A percentile compares a stretch with the other conserved stretches of the same genome.
These are phyloP conservation scores for Manduca sexta DNA, from an alignment of 1,140 invertebrate species.

Conservation along the genomic window DNA sequence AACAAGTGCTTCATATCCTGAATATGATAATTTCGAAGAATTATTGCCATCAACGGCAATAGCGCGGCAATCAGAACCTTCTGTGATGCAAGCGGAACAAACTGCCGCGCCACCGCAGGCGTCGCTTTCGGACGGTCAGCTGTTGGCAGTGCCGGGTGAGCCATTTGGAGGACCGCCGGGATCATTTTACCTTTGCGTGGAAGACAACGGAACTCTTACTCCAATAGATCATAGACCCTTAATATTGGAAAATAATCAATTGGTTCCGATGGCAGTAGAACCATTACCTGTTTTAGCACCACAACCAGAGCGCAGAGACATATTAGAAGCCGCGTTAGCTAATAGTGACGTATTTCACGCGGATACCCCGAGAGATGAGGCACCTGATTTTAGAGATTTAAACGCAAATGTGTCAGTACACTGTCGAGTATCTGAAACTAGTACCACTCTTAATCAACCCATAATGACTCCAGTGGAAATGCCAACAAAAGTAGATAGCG, in stretches of 20 bases:
- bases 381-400: constrained; percentile 72
- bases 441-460: constrained; percentile 81
- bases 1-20: constrained; percentile 27
- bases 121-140: constrained; percentile 72
- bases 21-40: constrained; percentile 63
- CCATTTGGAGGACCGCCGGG: constrained; percentile 77
- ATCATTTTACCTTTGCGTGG: constrained; percentile 76
- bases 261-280: constrained; percentile 69
- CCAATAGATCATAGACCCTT: constrained; percentile 81
- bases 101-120: constrained; percentile 41
- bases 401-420: constrained; percentile 68
- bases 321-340: constrained; percentile 82
- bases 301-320: constrained; percentile 76
- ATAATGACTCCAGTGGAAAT: constrained; percentile 87
- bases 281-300: constrained; percentile 31
- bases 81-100: constrained; percentile 18
- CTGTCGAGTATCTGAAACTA: constrained; percentile 80
- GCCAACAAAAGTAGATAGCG: constrained; percentile 74
- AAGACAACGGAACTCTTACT: constrained; percentile 80
- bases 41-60: constrained; percentile 61
- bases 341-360: constrained; percentile 83
- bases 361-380: constrained; percentile 68
- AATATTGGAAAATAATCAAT: constrained; percentile 73
- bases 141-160: constrained; percentile 80
- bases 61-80: constrained; percentile 28